Evolutionary conservation across 2,797 vertebrate genomes (phyloP).

Genomic region (Telmatherina bonti): DNA sequence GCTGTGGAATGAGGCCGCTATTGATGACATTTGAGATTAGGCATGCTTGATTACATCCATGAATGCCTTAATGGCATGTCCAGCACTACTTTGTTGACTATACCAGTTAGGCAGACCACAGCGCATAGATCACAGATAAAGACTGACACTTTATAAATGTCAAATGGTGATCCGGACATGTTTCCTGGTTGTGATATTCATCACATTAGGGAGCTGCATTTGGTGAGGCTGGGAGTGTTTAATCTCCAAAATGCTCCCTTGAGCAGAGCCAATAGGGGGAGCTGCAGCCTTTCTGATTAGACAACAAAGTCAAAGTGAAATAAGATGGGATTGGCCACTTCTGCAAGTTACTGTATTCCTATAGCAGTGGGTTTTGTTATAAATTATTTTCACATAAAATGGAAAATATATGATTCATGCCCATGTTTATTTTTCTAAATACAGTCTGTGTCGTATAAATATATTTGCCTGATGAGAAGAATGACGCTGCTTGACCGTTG

Average conservation of each 20-base stretch:
- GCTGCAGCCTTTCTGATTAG: constrained; percentile 78
- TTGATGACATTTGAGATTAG: constrained; percentile 79
- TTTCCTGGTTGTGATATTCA: constrained; percentile 47
- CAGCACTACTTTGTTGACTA: constrained; percentile 43
- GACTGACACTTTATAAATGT: constrained; percentile 53
- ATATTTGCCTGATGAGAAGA: constrained; percentile 8
- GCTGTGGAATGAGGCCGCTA: constrained; percentile 53
- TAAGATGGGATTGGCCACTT: constrained; percentile 20
- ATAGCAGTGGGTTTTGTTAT: constrained; percentile 26
- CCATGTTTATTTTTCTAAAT: constrained; percentile 12
- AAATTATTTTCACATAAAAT: constrained; percentile 44
- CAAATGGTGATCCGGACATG: constrained; percentile 41
- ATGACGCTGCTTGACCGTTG: constrained; percentile 21
- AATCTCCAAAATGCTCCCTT: constrained; percentile 24
- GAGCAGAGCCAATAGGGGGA: constrained; percentile 75
- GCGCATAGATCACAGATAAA: constrained; percentile 45
- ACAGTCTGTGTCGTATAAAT: constrained; percentile 9
- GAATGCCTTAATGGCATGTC: constrained; percentile 64
- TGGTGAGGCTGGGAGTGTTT: constrained; percentile 42
- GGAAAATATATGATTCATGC: constrained; percentile 18
- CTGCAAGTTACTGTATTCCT: constrained; percentile 29
- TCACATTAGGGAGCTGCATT: constrained; percentile 51
- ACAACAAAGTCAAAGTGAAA: neutral
- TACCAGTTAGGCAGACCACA: constrained; percentile 47
- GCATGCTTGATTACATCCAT: constrained; percentile 64